Conservation (phyloP, 2,113 vertebrate species). For the Daboia siamensis region DNA sequence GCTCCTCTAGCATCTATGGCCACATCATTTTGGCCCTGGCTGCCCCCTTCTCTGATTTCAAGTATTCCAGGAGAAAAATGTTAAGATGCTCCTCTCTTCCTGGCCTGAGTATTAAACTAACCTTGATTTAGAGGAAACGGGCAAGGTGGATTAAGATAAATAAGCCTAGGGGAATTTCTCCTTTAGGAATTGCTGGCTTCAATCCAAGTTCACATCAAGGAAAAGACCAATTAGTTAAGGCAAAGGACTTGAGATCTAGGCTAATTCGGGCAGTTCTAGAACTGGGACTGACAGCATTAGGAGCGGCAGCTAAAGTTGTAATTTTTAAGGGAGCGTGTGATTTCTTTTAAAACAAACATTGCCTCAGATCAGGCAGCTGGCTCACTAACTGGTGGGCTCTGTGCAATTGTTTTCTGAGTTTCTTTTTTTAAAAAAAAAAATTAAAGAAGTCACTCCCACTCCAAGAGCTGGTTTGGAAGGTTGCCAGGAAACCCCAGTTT, state of each 20-base stretch:
- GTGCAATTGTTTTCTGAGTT: not conserved
- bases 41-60: not conserved
- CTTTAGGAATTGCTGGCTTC: not conserved
- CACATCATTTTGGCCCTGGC: not conserved
- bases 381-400: not conserved
- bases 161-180: not conserved
- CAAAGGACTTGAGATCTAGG: not conserved
- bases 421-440: not conserved
- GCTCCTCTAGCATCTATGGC: not conserved
- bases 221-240: not conserved
- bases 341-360: not conserved
- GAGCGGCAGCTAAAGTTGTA: not conserved
- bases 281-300: not conserved
- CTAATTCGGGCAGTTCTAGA: not conserved
- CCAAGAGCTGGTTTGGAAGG: not conserved
- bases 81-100: not conserved
- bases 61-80: too few species aligned
- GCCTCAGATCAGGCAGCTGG: not conserved
- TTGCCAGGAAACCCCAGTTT: slow-evolving; percentile 23
- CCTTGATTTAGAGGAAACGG: not conserved
- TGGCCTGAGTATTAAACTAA: not conserved
- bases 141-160: not conserved
- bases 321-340: not conserved
- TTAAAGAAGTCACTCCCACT: not conserved
- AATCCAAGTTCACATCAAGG: not conserved